Conservation (phyloP, 2,888 invertebrate genomes). For the Mimachlamys varia region DNA sequence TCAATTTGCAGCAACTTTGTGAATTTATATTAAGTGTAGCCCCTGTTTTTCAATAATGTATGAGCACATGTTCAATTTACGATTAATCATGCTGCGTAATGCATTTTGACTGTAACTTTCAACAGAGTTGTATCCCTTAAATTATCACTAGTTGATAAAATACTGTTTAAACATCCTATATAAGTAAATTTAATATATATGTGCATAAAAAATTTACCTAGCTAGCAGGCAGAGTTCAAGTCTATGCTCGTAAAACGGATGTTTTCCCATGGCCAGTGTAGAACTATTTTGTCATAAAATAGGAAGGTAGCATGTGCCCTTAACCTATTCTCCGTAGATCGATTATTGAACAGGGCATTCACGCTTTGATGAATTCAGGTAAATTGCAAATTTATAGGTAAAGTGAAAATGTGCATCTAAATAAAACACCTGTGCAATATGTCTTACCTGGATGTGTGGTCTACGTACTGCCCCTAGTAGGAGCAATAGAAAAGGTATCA, state of each 20-base stretch:
- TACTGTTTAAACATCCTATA: no score
- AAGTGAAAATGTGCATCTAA: conserved; percentile 3
- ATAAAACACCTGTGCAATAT: background rate
- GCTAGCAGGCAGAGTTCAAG: background rate
- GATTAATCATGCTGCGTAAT: no score
- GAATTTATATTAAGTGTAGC: no score
- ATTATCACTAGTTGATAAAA: no score
- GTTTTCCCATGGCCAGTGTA: background rate
- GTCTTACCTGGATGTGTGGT: background rate
- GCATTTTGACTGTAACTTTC: no score
- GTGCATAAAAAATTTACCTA: no score
- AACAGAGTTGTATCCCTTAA: no score
- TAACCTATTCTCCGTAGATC: background rate
- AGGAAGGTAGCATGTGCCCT: background rate
- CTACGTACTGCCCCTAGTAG: background rate
- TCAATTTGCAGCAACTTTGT: no score
- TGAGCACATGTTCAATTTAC: no score
- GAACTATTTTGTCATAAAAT: background rate
- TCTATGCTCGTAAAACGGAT: background rate
- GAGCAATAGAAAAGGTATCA: background rate
- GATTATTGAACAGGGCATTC: background rate
- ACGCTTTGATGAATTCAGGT: conserved; percentile 9
- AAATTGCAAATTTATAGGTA: conserved; percentile 14
- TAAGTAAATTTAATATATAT: no score
- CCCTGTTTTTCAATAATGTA: no score